A percentile compares a stretch with the other conserved stretches of the same genome.
These are phyloP conservation scores for Ecliptopera silaceata DNA, from an alignment of 2,888 invertebrate genomes.

Conservation along the genomic window DNA sequence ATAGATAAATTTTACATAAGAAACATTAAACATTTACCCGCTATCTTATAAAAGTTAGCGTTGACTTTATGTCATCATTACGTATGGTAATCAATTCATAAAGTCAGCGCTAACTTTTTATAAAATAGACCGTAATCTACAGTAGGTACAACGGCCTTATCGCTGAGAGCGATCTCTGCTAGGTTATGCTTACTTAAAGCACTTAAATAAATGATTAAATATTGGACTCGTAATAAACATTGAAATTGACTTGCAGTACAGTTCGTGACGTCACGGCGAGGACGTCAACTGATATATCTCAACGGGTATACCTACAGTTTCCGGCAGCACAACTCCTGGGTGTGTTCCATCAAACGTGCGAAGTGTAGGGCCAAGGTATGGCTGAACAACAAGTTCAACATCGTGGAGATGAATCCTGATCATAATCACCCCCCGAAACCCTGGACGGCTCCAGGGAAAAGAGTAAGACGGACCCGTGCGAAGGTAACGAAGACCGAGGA, in stretches of 20 bases:
- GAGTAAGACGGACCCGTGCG: background rate
- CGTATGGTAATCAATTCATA: too few relatives aligned
- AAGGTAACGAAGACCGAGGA: background rate
- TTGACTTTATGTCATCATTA: too few relatives aligned
- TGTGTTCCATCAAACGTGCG: conserved; percentile 25
- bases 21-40: too few relatives aligned
- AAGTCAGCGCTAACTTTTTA: too few relatives aligned
- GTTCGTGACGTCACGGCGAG: conserved; percentile 37
- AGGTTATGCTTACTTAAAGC: too few relatives aligned
- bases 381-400: conserved; percentile 18
- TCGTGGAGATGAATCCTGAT: conserved; percentile 14
- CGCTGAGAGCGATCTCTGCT: too few relatives aligned
- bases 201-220: background rate
- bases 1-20: too few relatives aligned
- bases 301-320: conserved; percentile 39
- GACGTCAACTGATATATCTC: conserved; percentile 34
- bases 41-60: too few relatives aligned
- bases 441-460: background rate
- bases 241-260: conserved; percentile 27
- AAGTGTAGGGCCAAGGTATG: conserved; percentile 24
- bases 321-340: conserved; percentile 27
- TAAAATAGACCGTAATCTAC: too few relatives aligned
- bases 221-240: background rate
- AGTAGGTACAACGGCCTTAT: too few relatives aligned
- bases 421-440: conserved; percentile 20